A percentile compares a stretch with the other conserved stretches of the same genome.
These are phyloP conservation scores for Callipepla squamata DNA, from an alignment of 2,113 vertebrate genomes.

Conservation along the genomic window DNA sequence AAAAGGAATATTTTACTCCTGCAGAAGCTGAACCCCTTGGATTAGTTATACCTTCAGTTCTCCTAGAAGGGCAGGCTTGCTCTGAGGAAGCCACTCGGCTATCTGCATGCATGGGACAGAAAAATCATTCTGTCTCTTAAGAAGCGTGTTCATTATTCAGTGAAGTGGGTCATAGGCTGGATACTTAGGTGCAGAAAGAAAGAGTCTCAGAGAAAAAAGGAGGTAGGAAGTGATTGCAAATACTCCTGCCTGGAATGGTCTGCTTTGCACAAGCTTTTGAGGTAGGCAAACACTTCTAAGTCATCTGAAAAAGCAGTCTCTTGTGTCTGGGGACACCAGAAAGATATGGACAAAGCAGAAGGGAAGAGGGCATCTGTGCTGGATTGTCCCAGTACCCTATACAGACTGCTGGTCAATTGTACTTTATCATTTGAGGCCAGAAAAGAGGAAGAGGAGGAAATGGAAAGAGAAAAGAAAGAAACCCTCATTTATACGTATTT, in stretches of 20 bases:
- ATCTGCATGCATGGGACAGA: background rate
- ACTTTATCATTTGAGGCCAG: background rate
- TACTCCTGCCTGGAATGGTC: background rate
- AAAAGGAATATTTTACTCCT: background rate
- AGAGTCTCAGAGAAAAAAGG: background rate
- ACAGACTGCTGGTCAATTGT: background rate
- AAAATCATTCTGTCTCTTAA: background rate
- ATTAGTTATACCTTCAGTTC: background rate
- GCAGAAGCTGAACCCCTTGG: background rate
- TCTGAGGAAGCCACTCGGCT: background rate
- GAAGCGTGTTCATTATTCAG: background rate
- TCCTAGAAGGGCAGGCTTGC: background rate
- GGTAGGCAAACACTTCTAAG: background rate
- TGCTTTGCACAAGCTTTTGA: background rate
- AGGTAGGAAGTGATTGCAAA: background rate
- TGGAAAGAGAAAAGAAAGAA: rapidly evolving
- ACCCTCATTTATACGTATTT: background rate
- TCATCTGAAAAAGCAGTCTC: background rate
- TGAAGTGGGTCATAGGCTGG: rapidly evolving
- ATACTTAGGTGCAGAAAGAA: background rate
- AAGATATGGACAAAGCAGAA: background rate
- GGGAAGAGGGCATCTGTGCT: background rate
- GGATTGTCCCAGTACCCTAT: background rate
- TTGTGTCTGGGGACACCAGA: background rate
- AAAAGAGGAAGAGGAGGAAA: background rate